phyloP scores from a whole-genome alignment of 2,113 vertebrate species.

The Collichthys lucidus region DNA sequence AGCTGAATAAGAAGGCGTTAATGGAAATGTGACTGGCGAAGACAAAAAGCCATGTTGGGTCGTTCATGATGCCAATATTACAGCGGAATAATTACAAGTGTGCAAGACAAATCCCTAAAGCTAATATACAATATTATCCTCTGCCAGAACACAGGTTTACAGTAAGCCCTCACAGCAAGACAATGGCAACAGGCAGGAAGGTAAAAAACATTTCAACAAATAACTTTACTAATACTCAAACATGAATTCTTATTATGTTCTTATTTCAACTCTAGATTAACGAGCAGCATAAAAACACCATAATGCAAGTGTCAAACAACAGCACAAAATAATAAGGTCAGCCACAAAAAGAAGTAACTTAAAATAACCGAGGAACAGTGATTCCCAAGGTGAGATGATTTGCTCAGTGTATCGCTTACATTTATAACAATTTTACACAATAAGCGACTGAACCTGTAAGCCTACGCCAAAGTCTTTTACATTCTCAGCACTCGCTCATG shows the following conservation, averaged over 20 bases:
- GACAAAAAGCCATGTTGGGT: background rate
- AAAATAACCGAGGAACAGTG: background rate
- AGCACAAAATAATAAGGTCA: background rate
- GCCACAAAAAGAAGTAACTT: background rate
- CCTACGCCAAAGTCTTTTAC: background rate
- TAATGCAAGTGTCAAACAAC: background rate
- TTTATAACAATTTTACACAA: background rate
- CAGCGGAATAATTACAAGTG: background rate
- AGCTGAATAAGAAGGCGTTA: background rate
- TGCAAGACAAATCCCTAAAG: slow-evolving; percentile 10
- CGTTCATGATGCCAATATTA: background rate
- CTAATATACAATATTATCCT: slow-evolving; percentile 10
- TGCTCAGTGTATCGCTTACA: background rate
- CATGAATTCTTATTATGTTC: background rate
- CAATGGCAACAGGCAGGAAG: background rate
- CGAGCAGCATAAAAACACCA: background rate
- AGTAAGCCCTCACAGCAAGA: background rate
- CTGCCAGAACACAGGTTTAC: slow-evolving; percentile 1
- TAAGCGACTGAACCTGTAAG: background rate
- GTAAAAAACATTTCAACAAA: background rate
- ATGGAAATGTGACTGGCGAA: background rate
- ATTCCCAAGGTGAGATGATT: background rate
- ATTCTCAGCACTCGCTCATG: background rate
- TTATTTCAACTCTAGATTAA: slow-evolving; percentile 1
- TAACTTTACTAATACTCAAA: background rate